phyloP scores from a whole-genome alignment of 2,888 invertebrate species.

The Podotricha telesiphe region DNA sequence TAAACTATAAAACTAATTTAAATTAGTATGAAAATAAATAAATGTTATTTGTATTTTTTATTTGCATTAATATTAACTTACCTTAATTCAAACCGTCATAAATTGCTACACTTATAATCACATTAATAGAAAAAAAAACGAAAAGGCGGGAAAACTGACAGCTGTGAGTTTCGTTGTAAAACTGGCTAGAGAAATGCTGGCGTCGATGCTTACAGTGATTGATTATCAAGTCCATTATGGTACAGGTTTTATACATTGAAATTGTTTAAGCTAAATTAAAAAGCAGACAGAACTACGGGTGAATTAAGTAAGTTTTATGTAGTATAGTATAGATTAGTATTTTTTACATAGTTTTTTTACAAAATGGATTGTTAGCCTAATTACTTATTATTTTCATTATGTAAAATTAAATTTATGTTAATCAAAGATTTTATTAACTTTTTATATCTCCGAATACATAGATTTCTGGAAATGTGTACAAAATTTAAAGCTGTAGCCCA shows the following conservation, averaged over 20 bases:
- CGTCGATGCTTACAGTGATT: slow-evolving; percentile 7
- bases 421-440: too few species aligned
- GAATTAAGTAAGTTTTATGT: slow-evolving; percentile 1
- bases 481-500: too few species aligned
- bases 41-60: neutral
- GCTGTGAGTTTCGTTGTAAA: slow-evolving; percentile 14
- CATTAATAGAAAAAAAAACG: slow-evolving; percentile 2
- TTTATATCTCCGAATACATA: too few species aligned
- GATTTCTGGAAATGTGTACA: too few species aligned
- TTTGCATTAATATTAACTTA: neutral
- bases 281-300: neutral
- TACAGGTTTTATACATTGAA: slow-evolving; percentile 1
- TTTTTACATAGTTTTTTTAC: neutral
- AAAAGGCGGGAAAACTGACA: slow-evolving; percentile 27
- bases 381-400: too few species aligned
- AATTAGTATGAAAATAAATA: too few species aligned
- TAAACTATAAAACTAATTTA: neutral
- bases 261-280: neutral
- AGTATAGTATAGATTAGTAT: neutral
- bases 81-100: neutral
- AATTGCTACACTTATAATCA: neutral
- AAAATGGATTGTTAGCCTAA: neutral
- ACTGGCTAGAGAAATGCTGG: slow-evolving; percentile 18
- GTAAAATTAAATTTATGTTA: too few species aligned
- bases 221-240: slow-evolving; percentile 16